Conservation (phyloP, 1,140 invertebrate species). For the Monomorium pharaonis region DNA sequence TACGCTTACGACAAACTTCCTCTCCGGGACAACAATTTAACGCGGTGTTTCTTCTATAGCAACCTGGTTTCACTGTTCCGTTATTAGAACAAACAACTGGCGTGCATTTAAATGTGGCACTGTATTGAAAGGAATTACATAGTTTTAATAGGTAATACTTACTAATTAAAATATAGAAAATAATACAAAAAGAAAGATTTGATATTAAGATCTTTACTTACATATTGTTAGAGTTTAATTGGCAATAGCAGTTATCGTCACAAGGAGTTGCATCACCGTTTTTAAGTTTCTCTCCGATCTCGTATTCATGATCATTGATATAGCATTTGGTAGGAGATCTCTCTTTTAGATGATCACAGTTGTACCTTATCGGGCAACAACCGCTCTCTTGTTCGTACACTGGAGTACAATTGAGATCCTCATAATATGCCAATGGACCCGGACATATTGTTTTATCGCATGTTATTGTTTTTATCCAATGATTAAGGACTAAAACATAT, state of each 20-base stretch:
- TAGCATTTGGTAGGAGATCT: conserved; percentile 69
- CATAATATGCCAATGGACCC: conserved; percentile 69
- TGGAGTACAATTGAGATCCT: conserved; percentile 60
- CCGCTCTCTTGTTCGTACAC: conserved; percentile 61
- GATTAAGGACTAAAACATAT: neutral
- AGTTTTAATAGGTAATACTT: neutral
- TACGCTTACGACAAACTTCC: conserved; percentile 74
- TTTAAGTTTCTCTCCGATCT: conserved; percentile 56
- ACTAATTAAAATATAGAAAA: neutral
- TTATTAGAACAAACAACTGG: conserved; percentile 60
- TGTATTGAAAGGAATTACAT: conserved; percentile 18
- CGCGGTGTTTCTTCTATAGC: conserved; percentile 37
- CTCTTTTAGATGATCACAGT: conserved; percentile 65
- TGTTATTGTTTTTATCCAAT: conserved; percentile 28
- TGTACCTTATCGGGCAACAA: conserved; percentile 69
- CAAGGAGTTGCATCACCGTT: conserved; percentile 68
- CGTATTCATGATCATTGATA: conserved; percentile 65
- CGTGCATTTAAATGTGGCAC: conserved; percentile 72
- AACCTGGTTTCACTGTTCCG: neutral
- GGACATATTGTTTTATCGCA: conserved; percentile 68
- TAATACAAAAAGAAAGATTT: neutral
- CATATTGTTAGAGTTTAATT: neutral
- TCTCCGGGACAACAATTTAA: conserved; percentile 62
- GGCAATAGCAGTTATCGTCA: no score
- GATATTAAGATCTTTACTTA: conserved; percentile 39